Evolutionary conservation across 2,888 invertebrate genomes (phyloP), one percentile per base, ranked within the genome.

Genomic region (Teleogryllus oceanicus): DNA sequence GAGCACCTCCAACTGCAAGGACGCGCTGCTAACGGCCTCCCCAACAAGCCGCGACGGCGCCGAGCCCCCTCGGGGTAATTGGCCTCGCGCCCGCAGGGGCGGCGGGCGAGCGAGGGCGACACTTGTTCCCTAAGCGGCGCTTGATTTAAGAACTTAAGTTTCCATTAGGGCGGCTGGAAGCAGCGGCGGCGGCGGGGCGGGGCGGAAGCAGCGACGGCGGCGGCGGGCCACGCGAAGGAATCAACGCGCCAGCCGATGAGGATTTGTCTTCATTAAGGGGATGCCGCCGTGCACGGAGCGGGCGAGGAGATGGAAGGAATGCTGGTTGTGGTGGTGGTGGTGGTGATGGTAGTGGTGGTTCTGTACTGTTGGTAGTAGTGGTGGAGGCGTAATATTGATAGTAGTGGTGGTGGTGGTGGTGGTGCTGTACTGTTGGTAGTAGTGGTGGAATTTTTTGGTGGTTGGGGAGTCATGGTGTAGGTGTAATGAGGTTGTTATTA

Each of bases 81-180:
- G 62, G 62, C 62, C 16, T n/a, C 16, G 11, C n/a, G 62, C 8
- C 8, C 37, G 37, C 8, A 5, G 37, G 8, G 1, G 37, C 37
- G 37, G 37, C 37, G 37, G 37, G 8, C 37, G 37, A 37, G 37
- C 37, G 37, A 37, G 37, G 37, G 37, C 62, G 62, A 62, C 62
- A 62, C 62, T 62, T 62, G 62, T 62, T 62, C 62, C 62, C 62
- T 62, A 62, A 62, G 62, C 62, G 62, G 16, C 62, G n/a, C 62
- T 62, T 62, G 62, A 62, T 62, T 62, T 62, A 62, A 62, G 62
- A 62, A 62, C 62, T 62, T 62, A 62, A 62, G 62, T 62, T 62
- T 62, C 62, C 62, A 62, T 62, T 62, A 62, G 62, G 62, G 62
- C 62, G 62, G 18, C 62, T 12, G 18, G 18, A 62, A 4, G 62